Evolutionary conservation across 2,797 vertebrate species (phyloP), one percentile per base, ranked within the genome.

Genomic region (Alauda arvensis): DNA sequence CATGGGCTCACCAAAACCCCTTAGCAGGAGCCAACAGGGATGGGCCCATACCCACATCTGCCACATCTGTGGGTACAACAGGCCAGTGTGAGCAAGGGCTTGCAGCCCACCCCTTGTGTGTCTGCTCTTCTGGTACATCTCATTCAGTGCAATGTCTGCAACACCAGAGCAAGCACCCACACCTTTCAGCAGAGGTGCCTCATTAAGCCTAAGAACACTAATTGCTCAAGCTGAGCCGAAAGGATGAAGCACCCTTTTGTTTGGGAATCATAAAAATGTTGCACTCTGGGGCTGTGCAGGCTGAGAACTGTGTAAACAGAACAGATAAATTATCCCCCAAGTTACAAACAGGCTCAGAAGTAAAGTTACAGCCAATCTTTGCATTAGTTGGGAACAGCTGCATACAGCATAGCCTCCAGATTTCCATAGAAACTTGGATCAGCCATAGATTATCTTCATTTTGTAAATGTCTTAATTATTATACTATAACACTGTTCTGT

Each of bases 361-460:
- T 34, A 82, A 84, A 87, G 87, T 74, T 82, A 28, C 57, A 69
- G 94, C 94, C 93, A 95, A 53, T 60, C 83, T 91, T 91, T 94
- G 90, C 91, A 89, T 94, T 92, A 91, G 85, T 53, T 69, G 61
- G 62, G 85, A 95, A 93, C 94, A 95, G 94, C 93, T 95, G 91
- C 91, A 74, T 49, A 49, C 61, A 59, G 71, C 80, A 74, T 23
- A 71, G 83, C 68, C 77, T 95, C 93, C 94, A 93, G 62, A 94
- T 94, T 93, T 90, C 94, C 94, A 95, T 79, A 94, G 94, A 86
- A 94, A 95, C 94, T 93, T 95, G 94, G 94, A 95, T 87, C 75
- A 62, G 59, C 85, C 68, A 53, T 89, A 90, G 87, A 91, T 89
- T 62, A 93, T 93, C 83, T 89, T 93, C 31, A 77, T 85, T 93